Evolutionary conservation across 2,888 invertebrate genomes (phyloP).

Genomic region (Eumerus sabulonum): DNA sequence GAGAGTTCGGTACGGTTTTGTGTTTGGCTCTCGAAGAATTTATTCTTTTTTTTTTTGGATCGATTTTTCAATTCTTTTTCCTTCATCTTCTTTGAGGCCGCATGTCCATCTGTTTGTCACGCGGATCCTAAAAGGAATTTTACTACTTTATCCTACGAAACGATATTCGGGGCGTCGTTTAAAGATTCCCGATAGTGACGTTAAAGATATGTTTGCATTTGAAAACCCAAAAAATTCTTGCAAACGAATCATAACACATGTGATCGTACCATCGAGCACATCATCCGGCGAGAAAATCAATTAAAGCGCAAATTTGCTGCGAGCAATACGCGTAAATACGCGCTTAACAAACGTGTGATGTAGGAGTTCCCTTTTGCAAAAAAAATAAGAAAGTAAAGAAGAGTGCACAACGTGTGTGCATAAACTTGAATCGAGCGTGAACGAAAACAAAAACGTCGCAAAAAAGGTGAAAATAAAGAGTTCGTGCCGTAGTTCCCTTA

Average conservation of each 20-base stretch:
- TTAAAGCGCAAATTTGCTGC: conserved; percentile 27
- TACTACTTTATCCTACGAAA: too few relatives aligned
- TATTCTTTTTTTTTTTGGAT: too few relatives aligned
- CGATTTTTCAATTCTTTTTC: conserved; percentile 14
- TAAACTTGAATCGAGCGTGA: conserved; percentile 38
- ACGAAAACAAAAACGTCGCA: conserved; percentile 6
- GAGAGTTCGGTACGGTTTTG: conserved; percentile 65
- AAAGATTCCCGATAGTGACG: too few relatives aligned
- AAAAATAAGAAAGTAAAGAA: too few relatives aligned
- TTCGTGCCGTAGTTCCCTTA: conserved; percentile 26
- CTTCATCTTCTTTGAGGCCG: too few relatives aligned
- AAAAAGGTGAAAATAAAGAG: not conserved
- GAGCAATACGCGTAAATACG: conserved; percentile 11
- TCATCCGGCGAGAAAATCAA: conserved; percentile 20
- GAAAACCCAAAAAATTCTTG: conserved; percentile 54
- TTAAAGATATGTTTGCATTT: conserved; percentile 43
- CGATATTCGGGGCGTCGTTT: too few relatives aligned
- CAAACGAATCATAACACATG: conserved; percentile 50
- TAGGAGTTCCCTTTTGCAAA: conserved; percentile 41
- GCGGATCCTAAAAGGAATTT: too few relatives aligned
- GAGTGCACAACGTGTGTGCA: conserved; percentile 27
- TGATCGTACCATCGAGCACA: conserved; percentile 49
- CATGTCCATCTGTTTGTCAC: too few relatives aligned
- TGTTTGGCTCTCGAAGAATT: conserved; percentile 52
- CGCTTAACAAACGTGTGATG: conserved; percentile 15